These are phyloP conservation scores for Euproctis similis DNA, from an alignment of 2,888 invertebrate genomes.

Conservation along the genomic window DNA sequence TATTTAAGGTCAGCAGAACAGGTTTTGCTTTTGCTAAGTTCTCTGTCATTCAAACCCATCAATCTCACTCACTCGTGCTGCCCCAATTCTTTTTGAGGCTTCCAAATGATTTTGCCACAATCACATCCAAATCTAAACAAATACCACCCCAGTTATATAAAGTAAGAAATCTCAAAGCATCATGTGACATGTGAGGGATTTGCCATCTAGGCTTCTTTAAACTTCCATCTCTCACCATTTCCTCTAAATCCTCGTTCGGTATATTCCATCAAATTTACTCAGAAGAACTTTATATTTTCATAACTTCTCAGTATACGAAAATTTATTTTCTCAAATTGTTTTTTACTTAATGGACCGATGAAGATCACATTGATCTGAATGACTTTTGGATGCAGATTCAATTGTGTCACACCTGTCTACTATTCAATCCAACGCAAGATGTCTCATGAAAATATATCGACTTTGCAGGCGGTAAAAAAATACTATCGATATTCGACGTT, in stretches of 20 bases:
- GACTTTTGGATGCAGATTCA: constrained; percentile 6
- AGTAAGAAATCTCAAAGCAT: constrained; percentile 18
- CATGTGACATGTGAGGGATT: constrained; percentile 18
- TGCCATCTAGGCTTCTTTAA: constrained; percentile 8
- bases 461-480: no score
- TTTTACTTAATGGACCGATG: constrained; percentile 10
- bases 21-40: no score
- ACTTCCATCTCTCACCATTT: constrained; percentile 6
- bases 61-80: constrained; percentile 10
- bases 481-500: no score
- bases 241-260: constrained; percentile 11
- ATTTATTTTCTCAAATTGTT: constrained; percentile 1
- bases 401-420: constrained; percentile 8
- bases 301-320: constrained; percentile 9
- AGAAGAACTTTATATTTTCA: constrained; percentile 11
- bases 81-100: constrained; percentile 20
- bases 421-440: constrained; percentile 3
- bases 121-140: constrained; percentile 21
- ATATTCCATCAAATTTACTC: constrained; percentile 15
- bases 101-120: constrained; percentile 17
- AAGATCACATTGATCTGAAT: constrained; percentile 1
- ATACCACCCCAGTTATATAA: constrained; percentile 23
- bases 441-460: constrained; percentile 6
- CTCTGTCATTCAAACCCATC: no score
- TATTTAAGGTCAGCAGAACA: no score